These are phyloP conservation scores for Eospalax fontanierii DNA, from an alignment of 2,797 vertebrate genomes.

Conservation along the genomic window DNA sequence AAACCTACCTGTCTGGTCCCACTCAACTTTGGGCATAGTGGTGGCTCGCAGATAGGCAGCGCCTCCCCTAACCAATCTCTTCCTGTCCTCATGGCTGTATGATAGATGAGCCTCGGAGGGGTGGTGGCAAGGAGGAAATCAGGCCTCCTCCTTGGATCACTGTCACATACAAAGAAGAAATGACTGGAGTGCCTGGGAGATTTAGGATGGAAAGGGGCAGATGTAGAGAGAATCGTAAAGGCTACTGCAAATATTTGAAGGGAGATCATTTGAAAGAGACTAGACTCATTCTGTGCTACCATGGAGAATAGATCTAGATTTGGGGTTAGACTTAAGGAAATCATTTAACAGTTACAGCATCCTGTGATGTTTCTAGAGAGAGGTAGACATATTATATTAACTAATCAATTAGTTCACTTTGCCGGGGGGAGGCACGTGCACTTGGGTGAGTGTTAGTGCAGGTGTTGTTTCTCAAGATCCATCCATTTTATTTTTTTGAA, in stretches of 20 bases:
- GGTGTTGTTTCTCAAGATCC: neutral
- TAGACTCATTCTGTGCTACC: neutral
- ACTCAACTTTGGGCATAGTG: neutral
- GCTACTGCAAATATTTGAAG: slow-evolving; percentile 46
- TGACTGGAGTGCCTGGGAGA: neutral
- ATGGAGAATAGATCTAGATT: neutral
- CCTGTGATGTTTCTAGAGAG: neutral
- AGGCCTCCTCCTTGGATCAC: neutral
- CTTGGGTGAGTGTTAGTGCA: neutral
- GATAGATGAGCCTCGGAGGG: neutral
- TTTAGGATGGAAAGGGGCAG: neutral
- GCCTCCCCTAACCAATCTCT: neutral
- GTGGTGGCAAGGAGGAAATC: neutral
- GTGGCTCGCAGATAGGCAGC: neutral
- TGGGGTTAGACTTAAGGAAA: neutral
- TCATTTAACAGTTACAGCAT: neutral
- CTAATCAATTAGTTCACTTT: neutral
- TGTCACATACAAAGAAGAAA: slow-evolving; percentile 30
- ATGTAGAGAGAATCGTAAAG: neutral
- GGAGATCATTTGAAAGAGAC: neutral
- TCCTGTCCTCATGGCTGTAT: neutral
- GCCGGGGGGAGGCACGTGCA: neutral
- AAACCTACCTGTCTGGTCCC: neutral
- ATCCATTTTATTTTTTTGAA: no score
- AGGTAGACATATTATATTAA: neutral